Evolutionary conservation across 2,888 invertebrate species (phyloP).

Genomic region (Ennomos erosarius): DNA sequence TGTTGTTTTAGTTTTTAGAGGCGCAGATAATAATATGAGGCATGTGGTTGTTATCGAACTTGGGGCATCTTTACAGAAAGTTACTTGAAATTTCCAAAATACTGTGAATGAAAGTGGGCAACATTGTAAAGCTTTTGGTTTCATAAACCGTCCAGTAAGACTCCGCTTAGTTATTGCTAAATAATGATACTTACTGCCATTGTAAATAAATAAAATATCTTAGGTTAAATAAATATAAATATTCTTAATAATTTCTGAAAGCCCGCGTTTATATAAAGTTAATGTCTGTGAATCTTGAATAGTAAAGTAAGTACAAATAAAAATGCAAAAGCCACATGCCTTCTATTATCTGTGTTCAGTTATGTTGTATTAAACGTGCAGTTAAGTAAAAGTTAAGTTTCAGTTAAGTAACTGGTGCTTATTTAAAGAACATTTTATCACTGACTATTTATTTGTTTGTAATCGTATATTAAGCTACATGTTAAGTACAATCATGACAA

Average conservation of each 20-base stretch:
- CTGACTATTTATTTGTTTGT: conserved; percentile 50
- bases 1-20: conserved; percentile 22
- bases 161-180: background rate
- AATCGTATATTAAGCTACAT: conserved; percentile 41
- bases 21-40: conserved; percentile 3
- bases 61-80: no score
- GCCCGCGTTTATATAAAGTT: no score
- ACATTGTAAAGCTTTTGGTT: no score
- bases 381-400: conserved; percentile 37
- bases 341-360: conserved; percentile 7
- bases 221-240: background rate
- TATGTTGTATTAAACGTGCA: conserved; percentile 15
- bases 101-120: no score
- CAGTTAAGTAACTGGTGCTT: conserved; percentile 51
- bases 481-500: conserved; percentile 51
- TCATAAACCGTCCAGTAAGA: background rate
- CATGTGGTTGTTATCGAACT: conserved; percentile 12
- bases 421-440: conserved; percentile 41
- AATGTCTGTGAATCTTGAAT: background rate
- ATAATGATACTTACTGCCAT: background rate
- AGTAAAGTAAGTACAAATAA: background rate
- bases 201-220: conserved; percentile 3
- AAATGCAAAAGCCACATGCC: conserved; percentile 13
- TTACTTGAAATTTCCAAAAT: no score
- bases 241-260: no score